phyloP scores from a whole-genome alignment of 2,113 vertebrate genomes.

The Onychostoma macrolepis region DNA sequence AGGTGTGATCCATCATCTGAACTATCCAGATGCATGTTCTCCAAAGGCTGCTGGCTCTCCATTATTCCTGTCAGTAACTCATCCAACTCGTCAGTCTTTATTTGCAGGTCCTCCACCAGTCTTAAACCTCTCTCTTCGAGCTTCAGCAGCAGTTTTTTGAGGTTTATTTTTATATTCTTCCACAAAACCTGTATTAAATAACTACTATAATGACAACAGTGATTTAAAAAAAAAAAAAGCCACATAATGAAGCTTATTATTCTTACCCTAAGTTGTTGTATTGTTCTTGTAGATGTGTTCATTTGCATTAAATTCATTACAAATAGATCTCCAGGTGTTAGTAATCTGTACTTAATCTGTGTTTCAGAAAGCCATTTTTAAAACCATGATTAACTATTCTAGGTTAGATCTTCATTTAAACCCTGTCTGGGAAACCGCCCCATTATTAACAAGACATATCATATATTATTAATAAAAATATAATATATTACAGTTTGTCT shows the following conservation, averaged over 20 bases:
- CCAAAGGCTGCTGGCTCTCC: neutral
- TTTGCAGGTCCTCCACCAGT: conserved; percentile 26
- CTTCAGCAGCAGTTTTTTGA: conserved; percentile 22
- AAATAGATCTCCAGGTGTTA: neutral
- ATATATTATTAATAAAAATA: too few relatives aligned
- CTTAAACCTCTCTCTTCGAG: neutral
- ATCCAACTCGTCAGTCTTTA: conserved; percentile 31
- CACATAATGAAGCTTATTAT: neutral
- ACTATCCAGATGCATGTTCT: neutral
- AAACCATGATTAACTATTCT: too few relatives aligned
- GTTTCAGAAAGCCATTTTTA: too few relatives aligned
- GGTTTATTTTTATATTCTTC: conserved; percentile 25
- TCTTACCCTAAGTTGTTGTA: neutral
- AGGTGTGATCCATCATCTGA: neutral
- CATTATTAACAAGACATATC: too few relatives aligned
- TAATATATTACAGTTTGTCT: too few relatives aligned
- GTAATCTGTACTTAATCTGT: too few relatives aligned
- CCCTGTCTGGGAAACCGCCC: too few relatives aligned
- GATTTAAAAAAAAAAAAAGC: neutral
- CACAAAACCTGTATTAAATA: conserved; percentile 27
- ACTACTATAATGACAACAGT: neutral
- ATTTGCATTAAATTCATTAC: neutral
- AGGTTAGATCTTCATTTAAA: too few relatives aligned
- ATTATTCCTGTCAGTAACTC: conserved; percentile 41
- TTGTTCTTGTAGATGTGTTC: neutral